phyloP scores from a whole-genome alignment of 2,888 invertebrate genomes.

The Limulus polyphemus region DNA sequence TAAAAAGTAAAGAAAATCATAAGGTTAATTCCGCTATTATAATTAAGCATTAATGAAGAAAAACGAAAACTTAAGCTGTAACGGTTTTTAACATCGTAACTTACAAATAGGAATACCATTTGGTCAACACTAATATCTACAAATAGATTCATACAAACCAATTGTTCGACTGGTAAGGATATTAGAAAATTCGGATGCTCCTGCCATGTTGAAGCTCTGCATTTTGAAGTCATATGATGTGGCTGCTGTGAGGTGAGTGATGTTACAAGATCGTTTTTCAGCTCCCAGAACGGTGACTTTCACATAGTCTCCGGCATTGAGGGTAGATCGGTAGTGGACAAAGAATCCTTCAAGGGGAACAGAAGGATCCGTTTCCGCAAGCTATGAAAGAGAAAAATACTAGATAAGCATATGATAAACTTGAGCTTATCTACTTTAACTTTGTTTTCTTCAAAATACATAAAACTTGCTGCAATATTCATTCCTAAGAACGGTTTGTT shows the following conservation, averaged over 20 bases:
- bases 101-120: too few relatives aligned
- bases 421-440: too few relatives aligned
- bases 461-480: too few relatives aligned
- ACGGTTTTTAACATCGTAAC: too few relatives aligned
- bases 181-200: slow-evolving; percentile 71
- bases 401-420: too few relatives aligned
- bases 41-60: too few relatives aligned
- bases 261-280: slow-evolving; percentile 52
- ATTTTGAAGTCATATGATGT: slow-evolving; percentile 81
- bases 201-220: slow-evolving; percentile 72
- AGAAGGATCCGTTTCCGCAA: slow-evolving; percentile 29
- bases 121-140: too few relatives aligned
- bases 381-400: slow-evolving; percentile 2
- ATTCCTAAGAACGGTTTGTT: too few relatives aligned
- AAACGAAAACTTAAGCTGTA: too few relatives aligned
- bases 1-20: too few relatives aligned
- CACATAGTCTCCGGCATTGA: slow-evolving; percentile 68
- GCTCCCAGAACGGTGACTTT: slow-evolving; percentile 66
- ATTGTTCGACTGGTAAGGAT: slow-evolving; percentile 55
- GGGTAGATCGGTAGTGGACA: slow-evolving; percentile 73
- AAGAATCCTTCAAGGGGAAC: slow-evolving; percentile 72
- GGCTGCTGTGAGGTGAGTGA: slow-evolving; percentile 63
- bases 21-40: too few relatives aligned
- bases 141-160: slow-evolving; percentile 32
- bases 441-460: too few relatives aligned